Evolutionary conservation across 2,888 invertebrate species (phyloP).

Genomic region (Melinopterus prodromus): DNA sequence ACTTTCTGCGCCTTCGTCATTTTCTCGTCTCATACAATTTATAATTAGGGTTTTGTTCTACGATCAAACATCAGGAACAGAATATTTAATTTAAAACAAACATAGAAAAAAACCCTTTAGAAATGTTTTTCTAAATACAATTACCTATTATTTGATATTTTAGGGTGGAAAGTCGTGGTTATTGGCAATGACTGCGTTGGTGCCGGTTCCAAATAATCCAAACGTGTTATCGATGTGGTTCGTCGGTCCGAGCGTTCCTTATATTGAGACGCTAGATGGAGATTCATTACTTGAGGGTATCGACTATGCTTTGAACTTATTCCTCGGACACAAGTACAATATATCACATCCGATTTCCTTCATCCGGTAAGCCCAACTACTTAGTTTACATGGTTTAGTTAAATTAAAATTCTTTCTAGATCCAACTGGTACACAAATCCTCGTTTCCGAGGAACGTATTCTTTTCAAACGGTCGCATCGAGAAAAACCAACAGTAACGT

Average conservation of each 20-base stretch:
- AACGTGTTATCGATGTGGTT: constrained; percentile 74
- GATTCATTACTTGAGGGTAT: constrained; percentile 63
- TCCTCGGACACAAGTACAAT: constrained; percentile 61
- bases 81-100: too few species aligned
- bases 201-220: constrained; percentile 67
- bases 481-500: constrained; percentile 15
- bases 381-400: neutral
- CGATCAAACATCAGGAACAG: too few species aligned
- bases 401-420: constrained; percentile 56
- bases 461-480: constrained; percentile 40
- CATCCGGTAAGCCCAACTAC: constrained; percentile 44
- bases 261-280: constrained; percentile 68
- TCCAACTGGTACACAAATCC: constrained; percentile 74
- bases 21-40: too few species aligned
- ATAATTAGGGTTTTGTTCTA: too few species aligned
- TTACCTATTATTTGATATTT: too few species aligned
- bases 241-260: constrained; percentile 67
- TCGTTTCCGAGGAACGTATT: constrained; percentile 61
- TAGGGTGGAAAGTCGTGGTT: constrained; percentile 62
- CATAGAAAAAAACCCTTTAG: too few species aligned
- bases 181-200: constrained; percentile 68
- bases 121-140: too few species aligned
- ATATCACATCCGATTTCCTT: constrained; percentile 60
- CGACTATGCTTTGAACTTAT: constrained; percentile 62
- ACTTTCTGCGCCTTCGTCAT: too few species aligned